Conservation (phyloP, 2,888 invertebrate genomes). For the Eupithecia centaureata region DNA sequence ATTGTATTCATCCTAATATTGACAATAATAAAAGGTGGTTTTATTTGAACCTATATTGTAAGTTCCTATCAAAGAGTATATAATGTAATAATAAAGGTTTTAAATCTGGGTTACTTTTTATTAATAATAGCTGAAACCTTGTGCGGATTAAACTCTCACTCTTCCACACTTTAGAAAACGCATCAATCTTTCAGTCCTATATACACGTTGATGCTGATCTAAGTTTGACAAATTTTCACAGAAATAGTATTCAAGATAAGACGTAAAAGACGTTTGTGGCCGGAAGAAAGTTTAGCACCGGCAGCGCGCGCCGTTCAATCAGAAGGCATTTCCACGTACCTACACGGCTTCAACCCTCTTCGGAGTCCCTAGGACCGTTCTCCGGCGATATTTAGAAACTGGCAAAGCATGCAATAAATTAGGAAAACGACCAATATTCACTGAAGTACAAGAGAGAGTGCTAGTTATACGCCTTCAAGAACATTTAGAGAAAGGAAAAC, state of each 20-base stretch:
- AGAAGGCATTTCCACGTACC: neutral
- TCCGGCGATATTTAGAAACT: conserved; percentile 4
- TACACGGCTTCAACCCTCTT: neutral
- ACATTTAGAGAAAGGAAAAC: neutral
- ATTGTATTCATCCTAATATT: neutral
- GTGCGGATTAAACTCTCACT: too few species aligned
- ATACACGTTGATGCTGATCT: too few species aligned
- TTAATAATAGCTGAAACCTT: too few species aligned
- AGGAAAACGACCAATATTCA: conserved; percentile 11
- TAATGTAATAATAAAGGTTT: too few species aligned
- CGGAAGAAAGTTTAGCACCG: neutral
- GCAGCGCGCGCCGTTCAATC: neutral
- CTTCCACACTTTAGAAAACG: too few species aligned
- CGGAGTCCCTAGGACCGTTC: neutral
- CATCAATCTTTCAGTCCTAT: neutral
- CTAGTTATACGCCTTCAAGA: conserved; percentile 1
- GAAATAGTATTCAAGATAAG: conserved; percentile 4
- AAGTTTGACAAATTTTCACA: neutral
- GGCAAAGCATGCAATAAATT: neutral
- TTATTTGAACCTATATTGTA: neutral
- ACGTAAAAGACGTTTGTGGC: neutral
- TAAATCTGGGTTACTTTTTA: too few species aligned
- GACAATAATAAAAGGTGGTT: neutral
- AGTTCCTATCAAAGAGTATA: too few species aligned
- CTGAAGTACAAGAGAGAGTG: conserved; percentile 3